Conservation (phyloP, 2,888 invertebrate species). For the Schizotus pectinicornis region DNA sequence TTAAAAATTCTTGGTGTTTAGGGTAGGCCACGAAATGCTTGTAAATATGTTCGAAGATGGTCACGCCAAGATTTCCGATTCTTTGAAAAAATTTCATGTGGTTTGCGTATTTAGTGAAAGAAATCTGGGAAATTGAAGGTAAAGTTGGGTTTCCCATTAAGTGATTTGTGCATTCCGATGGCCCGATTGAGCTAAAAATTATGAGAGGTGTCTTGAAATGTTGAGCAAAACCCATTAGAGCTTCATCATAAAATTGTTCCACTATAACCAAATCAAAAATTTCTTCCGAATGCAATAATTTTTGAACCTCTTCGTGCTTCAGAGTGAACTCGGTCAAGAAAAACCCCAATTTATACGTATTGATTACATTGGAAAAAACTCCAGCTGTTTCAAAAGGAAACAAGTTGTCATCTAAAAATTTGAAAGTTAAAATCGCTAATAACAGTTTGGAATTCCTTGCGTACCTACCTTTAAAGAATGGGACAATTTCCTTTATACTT, state of each 20-base stretch:
- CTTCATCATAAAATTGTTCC: slow-evolving; percentile 61
- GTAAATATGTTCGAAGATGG: slow-evolving; percentile 43
- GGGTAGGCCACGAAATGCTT: slow-evolving; percentile 35
- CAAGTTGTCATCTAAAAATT: slow-evolving; percentile 18
- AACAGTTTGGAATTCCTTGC: too few relatives aligned
- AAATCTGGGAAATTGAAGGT: slow-evolving; percentile 61
- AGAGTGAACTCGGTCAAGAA: slow-evolving; percentile 34
- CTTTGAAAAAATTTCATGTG: slow-evolving; percentile 63
- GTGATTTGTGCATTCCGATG: slow-evolving; percentile 58
- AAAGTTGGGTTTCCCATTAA: slow-evolving; percentile 60
- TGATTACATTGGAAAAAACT: slow-evolving; percentile 6
- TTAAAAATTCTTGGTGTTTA: slow-evolving; percentile 42
- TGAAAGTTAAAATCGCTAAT: too few relatives aligned
- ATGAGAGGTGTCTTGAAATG: slow-evolving; percentile 54
- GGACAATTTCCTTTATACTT: slow-evolving; percentile 13
- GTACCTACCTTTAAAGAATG: slow-evolving; percentile 1
- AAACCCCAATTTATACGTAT: slow-evolving; percentile 26
- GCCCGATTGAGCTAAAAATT: slow-evolving; percentile 57
- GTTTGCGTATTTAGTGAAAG: slow-evolving; percentile 55
- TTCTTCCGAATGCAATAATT: slow-evolving; percentile 48
- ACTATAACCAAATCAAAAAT: slow-evolving; percentile 57
- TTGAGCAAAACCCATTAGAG: slow-evolving; percentile 54
- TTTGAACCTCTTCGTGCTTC: slow-evolving; percentile 42
- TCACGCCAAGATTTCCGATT: slow-evolving; percentile 59
- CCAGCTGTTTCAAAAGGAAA: slow-evolving; percentile 5